Conservation (phyloP, 2,797 vertebrate species). For the Chelonia mydas region DNA sequence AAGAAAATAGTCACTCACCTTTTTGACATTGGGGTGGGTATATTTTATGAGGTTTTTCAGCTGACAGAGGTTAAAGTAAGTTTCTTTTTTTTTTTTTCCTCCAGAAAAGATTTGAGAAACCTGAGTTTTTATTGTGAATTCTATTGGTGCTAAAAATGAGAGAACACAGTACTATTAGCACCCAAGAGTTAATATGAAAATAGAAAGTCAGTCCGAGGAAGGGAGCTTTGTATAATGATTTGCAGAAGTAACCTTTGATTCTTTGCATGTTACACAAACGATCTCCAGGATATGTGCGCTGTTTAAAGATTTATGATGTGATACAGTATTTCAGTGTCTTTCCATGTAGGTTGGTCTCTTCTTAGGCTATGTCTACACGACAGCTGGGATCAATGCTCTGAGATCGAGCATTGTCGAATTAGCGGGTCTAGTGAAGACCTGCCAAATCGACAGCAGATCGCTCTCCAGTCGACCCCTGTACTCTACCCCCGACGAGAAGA, state of each 20-base stretch:
- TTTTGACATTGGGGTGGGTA: background rate
- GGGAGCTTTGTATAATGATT: background rate
- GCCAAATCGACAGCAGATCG: too few species aligned
- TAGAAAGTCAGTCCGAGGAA: background rate
- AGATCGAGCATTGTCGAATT: too few species aligned
- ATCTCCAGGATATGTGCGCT: background rate
- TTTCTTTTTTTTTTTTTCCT: background rate
- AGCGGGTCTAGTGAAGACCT: too few species aligned
- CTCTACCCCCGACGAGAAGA: too few species aligned
- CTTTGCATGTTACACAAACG: background rate
- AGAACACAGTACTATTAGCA: background rate
- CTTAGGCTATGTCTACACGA: background rate
- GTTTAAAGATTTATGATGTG: constrained; percentile 18
- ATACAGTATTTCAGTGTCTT: background rate
- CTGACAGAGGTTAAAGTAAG: background rate
- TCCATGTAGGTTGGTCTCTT: background rate
- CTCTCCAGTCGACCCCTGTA: too few species aligned
- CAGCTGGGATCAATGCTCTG: too few species aligned
- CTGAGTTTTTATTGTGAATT: background rate
- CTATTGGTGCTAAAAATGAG: background rate
- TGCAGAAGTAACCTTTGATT: background rate
- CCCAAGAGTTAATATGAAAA: accelerated
- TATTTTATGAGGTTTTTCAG: background rate
- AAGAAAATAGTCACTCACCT: background rate
- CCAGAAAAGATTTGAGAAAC: background rate